A percentile compares a stretch with the other conserved stretches of the same genome.
phyloP scores from a whole-genome alignment of 2,797 vertebrate species.

The Anolis apletophallus region DNA sequence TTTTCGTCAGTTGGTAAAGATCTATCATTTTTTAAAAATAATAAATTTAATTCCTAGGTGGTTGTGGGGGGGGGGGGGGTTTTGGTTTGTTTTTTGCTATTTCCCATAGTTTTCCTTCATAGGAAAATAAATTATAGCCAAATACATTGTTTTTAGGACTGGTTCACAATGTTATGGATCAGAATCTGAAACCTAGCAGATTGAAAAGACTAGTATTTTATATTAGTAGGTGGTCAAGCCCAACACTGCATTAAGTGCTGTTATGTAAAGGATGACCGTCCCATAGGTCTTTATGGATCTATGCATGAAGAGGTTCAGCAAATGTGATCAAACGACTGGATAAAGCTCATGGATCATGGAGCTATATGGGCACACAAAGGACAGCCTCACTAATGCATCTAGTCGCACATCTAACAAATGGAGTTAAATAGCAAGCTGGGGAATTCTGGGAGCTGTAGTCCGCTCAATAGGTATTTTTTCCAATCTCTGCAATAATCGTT shows the following conservation, averaged over 20 bases:
- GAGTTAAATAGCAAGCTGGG: no score
- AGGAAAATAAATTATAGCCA: conserved; percentile 50
- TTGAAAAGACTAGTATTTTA: conserved; percentile 33
- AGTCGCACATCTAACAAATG: background rate
- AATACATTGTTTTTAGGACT: conserved; percentile 46
- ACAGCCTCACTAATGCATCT: background rate
- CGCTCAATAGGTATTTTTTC: background rate
- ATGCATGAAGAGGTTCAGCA: background rate
- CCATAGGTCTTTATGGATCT: background rate
- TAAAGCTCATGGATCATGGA: background rate
- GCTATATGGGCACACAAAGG: no score
- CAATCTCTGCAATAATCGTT: no score
- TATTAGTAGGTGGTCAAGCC: background rate
- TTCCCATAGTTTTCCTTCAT: conserved; percentile 47
- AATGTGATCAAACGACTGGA: background rate
- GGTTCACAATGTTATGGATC: conserved; percentile 45
- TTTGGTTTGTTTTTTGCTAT: conserved; percentile 30
- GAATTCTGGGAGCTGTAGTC: no score
- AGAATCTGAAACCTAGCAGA: conserved; percentile 56
- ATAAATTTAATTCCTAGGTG: conserved; percentile 36
- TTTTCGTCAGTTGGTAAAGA: conserved; percentile 37
- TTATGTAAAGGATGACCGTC: background rate
- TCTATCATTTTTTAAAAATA: background rate
- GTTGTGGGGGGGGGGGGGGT: no score
- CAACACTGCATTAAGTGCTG: background rate